Evolutionary conservation across 1,140 invertebrate species (phyloP).

Genomic region (Heliconius congener): DNA sequence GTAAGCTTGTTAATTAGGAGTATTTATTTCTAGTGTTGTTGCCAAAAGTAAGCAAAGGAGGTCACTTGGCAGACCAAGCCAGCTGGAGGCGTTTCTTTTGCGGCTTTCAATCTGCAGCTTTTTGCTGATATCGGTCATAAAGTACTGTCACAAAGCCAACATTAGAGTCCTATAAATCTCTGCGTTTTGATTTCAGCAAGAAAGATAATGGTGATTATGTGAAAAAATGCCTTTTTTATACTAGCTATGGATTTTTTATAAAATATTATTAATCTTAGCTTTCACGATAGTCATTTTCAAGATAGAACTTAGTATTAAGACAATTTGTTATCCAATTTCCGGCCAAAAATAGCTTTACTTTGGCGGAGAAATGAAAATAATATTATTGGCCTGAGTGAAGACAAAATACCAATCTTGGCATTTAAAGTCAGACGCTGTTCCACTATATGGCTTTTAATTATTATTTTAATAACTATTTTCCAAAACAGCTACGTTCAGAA

Average conservation of each 20-base stretch:
- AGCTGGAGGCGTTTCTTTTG: conserved; percentile 24
- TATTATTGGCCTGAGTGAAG: no score
- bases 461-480: neutral
- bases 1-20: conserved; percentile 41
- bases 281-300: no score
- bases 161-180: conserved; percentile 12
- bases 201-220: neutral
- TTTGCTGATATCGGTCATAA: conserved; percentile 6
- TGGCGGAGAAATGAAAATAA: no score
- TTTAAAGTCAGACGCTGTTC: no score
- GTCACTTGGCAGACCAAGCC: conserved; percentile 39
- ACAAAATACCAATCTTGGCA: no score
- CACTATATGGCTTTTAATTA: neutral
- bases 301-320: no score
- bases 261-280: no score
- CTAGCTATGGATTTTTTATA: no score
- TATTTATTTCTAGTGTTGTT: conserved; percentile 39
- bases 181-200: neutral
- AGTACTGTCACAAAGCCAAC: conserved; percentile 19
- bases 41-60: conserved; percentile 40
- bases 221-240: neutral
- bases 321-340: no score
- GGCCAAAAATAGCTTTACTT: no score
- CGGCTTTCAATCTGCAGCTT: conserved; percentile 10
- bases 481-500: neutral